A percentile compares a stretch with the other conserved stretches of the same genome.
Conservation (phyloP, 2,113 vertebrate species). For the Castor canadensis region DNA sequence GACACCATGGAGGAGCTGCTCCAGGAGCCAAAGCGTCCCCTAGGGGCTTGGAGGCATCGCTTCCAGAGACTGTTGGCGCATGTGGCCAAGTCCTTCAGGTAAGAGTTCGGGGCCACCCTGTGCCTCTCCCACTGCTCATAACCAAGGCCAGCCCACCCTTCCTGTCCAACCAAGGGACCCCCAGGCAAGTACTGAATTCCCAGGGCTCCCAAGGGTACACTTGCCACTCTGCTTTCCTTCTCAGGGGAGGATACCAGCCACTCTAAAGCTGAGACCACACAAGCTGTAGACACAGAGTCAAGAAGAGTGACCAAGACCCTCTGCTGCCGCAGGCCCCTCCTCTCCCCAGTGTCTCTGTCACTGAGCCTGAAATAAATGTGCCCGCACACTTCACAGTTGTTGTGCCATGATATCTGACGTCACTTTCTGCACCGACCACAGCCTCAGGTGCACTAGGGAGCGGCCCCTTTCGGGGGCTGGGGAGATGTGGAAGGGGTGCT, state of each 20-base stretch:
- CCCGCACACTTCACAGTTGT: not conserved
- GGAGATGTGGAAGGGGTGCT: not conserved
- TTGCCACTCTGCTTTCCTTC: not conserved
- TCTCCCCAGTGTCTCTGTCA: not conserved
- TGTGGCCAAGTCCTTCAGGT: not conserved
- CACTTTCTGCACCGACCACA: not conserved
- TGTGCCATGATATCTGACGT: not conserved
- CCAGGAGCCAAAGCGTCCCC: too few relatives aligned
- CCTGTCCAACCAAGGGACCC: not conserved
- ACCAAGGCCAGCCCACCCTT: not conserved
- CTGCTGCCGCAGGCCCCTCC: not conserved
- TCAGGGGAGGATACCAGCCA: not conserved
- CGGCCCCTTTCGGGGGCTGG: not conserved
- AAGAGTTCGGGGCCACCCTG: not conserved
- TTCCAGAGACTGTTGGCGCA: not conserved
- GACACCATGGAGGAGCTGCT: not conserved
- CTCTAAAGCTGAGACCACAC: not conserved
- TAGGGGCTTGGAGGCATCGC: not conserved
- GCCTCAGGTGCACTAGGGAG: not conserved
- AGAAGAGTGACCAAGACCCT: not conserved
- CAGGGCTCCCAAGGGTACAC: too few relatives aligned
- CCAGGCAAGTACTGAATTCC: too few relatives aligned
- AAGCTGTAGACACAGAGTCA: not conserved
- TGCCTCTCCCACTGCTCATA: not conserved
- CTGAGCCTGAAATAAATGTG: too few relatives aligned